Evolutionary conservation across 2,797 vertebrate species (phyloP).

Genomic region (Pristis pectinata): DNA sequence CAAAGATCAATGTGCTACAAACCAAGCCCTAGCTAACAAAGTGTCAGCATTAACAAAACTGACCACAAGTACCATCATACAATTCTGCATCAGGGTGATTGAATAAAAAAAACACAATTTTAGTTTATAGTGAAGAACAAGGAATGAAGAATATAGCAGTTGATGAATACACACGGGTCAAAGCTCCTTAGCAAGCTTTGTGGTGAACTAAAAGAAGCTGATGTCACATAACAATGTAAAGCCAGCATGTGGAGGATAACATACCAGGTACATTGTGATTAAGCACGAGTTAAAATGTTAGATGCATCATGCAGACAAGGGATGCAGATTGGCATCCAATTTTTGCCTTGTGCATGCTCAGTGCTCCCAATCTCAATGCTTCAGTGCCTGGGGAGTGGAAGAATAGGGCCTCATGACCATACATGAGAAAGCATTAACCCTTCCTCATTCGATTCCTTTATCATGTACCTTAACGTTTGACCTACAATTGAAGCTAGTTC

Average conservation of each 20-base stretch:
- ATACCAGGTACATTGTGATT: not conserved
- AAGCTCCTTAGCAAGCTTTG: not conserved
- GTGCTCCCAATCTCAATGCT: not conserved
- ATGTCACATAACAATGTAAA: not conserved
- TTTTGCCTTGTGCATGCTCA: no score
- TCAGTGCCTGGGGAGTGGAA: not conserved
- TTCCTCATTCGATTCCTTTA: not conserved
- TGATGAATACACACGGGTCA: not conserved
- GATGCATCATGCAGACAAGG: no score
- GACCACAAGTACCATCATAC: not conserved
- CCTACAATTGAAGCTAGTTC: not conserved
- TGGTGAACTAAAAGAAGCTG: not conserved
- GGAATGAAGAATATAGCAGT: not conserved
- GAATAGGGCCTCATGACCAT: not conserved
- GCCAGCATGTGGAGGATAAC: not conserved
- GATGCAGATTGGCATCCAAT: not conserved
- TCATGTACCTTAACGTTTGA: not conserved
- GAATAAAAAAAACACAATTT: not conserved
- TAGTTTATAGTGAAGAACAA: not conserved
- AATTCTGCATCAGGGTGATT: not conserved
- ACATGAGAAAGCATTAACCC: not conserved
- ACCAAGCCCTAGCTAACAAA: no score
- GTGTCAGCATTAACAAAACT: not conserved
- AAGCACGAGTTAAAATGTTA: not conserved
- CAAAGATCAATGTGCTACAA: no score